Conservation (phyloP, 2,113 vertebrate species). For the Xiphias gladius region DNA sequence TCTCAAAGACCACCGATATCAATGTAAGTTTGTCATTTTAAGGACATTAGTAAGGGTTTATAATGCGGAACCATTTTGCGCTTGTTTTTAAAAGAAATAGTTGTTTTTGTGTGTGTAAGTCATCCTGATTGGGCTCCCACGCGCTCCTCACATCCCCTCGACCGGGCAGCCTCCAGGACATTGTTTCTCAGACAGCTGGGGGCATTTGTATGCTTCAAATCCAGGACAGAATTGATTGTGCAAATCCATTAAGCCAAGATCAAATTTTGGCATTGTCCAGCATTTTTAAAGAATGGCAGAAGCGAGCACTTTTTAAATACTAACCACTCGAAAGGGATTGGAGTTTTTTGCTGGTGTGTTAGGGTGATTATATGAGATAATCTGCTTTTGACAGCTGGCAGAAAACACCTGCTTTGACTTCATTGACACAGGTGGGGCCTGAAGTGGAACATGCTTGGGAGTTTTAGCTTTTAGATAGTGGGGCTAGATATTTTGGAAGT, state of each 20-base stretch:
- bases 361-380: background rate
- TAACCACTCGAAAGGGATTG: background rate
- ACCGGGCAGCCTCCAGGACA: constrained; percentile 22
- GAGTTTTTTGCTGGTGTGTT: background rate
- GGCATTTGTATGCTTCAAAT: constrained; percentile 37
- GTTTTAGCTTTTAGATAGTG: background rate
- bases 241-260: constrained; percentile 54
- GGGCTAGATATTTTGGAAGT: background rate
- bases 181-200: constrained; percentile 46
- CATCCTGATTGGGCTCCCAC: background rate
- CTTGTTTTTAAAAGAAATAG: background rate
- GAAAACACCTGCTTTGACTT: constrained; percentile 21
- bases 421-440: constrained; percentile 2
- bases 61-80: background rate
- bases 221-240: constrained; percentile 55
- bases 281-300: constrained; percentile 29
- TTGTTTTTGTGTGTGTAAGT: background rate
- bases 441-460: background rate
- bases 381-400: background rate
- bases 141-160: background rate
- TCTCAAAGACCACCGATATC: constrained; percentile 10
- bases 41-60: background rate
- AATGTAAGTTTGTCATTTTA: background rate
- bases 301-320: constrained; percentile 41
- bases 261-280: constrained; percentile 45